phyloP scores from a whole-genome alignment of 2,797 vertebrate species.

The Lagocephalus sceleratus region DNA sequence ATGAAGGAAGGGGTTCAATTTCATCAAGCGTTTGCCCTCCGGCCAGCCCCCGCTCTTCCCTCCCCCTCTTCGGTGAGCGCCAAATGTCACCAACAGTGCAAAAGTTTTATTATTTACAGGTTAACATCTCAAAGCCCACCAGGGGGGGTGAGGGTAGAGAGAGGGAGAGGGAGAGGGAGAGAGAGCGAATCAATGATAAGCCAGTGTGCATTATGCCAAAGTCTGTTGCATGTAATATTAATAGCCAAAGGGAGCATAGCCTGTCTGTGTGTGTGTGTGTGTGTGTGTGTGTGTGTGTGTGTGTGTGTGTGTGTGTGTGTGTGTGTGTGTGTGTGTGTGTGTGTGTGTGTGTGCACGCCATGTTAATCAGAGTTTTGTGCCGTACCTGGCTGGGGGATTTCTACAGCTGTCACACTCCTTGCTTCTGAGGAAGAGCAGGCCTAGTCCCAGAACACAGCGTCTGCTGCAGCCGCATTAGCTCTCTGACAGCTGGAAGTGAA shows the following conservation, averaged over 20 bases:
- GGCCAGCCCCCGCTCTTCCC: slow-evolving; percentile 24
- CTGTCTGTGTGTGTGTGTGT: slow-evolving; percentile 38
- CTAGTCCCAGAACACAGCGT: slow-evolving; percentile 47
- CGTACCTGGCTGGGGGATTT: slow-evolving; percentile 62
- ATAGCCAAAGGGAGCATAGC: slow-evolving; percentile 46
- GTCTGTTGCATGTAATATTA: slow-evolving; percentile 76
- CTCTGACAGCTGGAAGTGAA: slow-evolving; percentile 61
- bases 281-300: slow-evolving; percentile 5
- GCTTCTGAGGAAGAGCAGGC: slow-evolving; percentile 57
- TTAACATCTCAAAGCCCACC: slow-evolving; percentile 60
- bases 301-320: slow-evolving; percentile 29
- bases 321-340: slow-evolving; percentile 16
- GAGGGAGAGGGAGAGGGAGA: slow-evolving; percentile 21
- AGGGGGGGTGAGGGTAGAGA: slow-evolving; percentile 6
- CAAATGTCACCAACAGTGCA: slow-evolving; percentile 63
- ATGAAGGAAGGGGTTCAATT: slow-evolving; percentile 62
- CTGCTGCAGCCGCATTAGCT: slow-evolving; percentile 45
- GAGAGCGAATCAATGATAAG: slow-evolving; percentile 64
- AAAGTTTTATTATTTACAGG: slow-evolving; percentile 74
- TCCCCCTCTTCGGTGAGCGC: slow-evolving; percentile 32
- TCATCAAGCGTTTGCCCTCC: slow-evolving; percentile 55
- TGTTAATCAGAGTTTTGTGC: slow-evolving; percentile 45
- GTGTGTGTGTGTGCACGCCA: background rate
- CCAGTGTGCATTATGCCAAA: slow-evolving; percentile 64
- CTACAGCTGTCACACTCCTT: slow-evolving; percentile 68